phyloP scores from a whole-genome alignment of 2,888 invertebrate species.

The Liposcelis brunnea region DNA sequence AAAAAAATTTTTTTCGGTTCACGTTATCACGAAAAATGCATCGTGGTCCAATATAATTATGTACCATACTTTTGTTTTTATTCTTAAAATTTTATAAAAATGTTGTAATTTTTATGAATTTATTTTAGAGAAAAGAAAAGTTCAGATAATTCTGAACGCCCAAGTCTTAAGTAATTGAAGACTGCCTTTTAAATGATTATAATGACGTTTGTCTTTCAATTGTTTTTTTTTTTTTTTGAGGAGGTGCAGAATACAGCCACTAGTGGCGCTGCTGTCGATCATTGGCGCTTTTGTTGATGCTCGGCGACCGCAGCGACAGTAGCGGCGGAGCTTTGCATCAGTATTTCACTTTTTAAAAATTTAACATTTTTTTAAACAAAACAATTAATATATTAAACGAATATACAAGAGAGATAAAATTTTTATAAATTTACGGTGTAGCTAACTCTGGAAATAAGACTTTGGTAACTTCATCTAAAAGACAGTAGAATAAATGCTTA shows the following conservation, averaged over 20 bases:
- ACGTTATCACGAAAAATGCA: no score
- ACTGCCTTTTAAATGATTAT: slow-evolving; percentile 4
- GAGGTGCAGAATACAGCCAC: no score
- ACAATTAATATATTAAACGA: no score
- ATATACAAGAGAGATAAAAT: slow-evolving; percentile 6
- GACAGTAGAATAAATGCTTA: slow-evolving; percentile 54
- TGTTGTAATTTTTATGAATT: no score
- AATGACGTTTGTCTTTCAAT: slow-evolving; percentile 7
- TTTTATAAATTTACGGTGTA: neutral
- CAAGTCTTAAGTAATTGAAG: slow-evolving; percentile 6
- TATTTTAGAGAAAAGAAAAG: neutral
- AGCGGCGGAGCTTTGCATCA: no score
- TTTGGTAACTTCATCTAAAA: slow-evolving; percentile 55
- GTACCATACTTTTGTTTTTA: neutral
- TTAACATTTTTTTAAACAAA: no score
- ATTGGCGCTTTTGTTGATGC: no score
- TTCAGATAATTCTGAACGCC: slow-evolving; percentile 7
- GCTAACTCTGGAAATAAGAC: slow-evolving; percentile 60
- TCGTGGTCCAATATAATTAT: neutral
- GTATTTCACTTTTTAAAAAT: no score
- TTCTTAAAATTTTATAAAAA: slow-evolving; percentile 1
- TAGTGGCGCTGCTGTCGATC: no score
- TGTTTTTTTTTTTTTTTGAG: slow-evolving; percentile 10
- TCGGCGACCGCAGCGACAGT: no score
- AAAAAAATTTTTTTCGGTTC: no score